Base-by-base conservation (phyloP, 2,888 invertebrate genomes). In the Saturnia japonica region DNA sequence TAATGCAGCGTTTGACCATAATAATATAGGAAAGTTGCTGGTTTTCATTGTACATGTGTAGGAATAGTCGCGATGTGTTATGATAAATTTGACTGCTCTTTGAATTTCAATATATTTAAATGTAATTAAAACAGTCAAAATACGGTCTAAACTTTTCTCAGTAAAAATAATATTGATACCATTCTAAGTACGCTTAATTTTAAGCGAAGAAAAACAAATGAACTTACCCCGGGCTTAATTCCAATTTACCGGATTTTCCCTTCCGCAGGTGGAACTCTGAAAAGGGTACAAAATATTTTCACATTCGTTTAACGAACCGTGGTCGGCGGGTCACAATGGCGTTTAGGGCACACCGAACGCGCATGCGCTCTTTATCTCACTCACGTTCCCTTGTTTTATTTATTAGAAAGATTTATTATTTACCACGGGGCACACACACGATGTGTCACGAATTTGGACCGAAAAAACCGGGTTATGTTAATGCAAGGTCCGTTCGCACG, bases 381-480 rank as follows among this genome's bases (percentile, higher is more conserved):
- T 90, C 94, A 93, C 93, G 94, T 93, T 90, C 88, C 90, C 89
- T 90, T 93, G 91, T 92, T 93, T 92, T 93, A 93, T 93, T 93
- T 93, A 94, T 93, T 94, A 93, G 93, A 92, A 91, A 91, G 91
- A 93, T 93, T 93, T 93, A 93, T 93, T 93, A 93, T 93, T 93
- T 92, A 92, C 93, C 89, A 83, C 87, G 84, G 82, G 83, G 91
- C 92, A 87, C 93, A 87, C 93, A 93, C 94, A 93, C 93, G 92
- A 86, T 84, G 93, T 88, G 91, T 94, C 93, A 93, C 94, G 93
- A 93, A 91, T 88, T 84, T 88, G 88, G 87, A 82, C 89, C 80
- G 82, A 81, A 91, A 90, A 91, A 93, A 91, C 86, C 78, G 84
- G 90, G 87, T 86, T 91, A 93, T 92, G 92, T 86, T 92, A 93